Base-by-base conservation (phyloP, 2,113 vertebrate genomes). In the Lasiurus borealis region DNA sequence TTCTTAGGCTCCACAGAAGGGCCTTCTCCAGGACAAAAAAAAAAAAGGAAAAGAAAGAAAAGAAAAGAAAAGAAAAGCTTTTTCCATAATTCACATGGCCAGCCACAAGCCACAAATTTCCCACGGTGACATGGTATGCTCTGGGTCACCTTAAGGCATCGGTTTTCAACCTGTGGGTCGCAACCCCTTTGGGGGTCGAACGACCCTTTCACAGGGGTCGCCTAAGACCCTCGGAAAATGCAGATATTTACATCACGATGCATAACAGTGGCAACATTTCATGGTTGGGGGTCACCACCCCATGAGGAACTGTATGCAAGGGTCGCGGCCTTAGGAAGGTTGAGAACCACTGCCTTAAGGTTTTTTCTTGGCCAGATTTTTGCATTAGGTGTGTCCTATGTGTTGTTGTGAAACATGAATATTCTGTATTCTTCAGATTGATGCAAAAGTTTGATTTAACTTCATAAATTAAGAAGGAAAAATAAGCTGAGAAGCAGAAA, bases 361-460 rank as follows among this genome's bases (percentile, higher is more conserved):
- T 27, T 75, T 69, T 71, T 75, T 77, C 25, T 85, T 95, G 71
- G 31, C 48, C 73, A 76, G 54, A 50, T 73, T 75, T 83, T 91
- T 64, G 34, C 52, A 73, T 57, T 81, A 76, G 76, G 4, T 13
- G n/a, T 71, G 10, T 88, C 69, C 19, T 52, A 23, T 2, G 15
- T 78, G 31, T 88, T 29, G 84, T 2, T 83, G 14, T 78, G 68
- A 16, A 34, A 71, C 0, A 59, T 21, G 91, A 75, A 76, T 92
- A 82, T 50, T 81, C 34, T 85, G 7, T 52, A 66, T 85, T 93
- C 59, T 93, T 88, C 72, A 78, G 19, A 73, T 46, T 84, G 86
- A 34, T 72, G 29, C 50, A 71, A 68, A 95, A 9, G 57, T 76
- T 91, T 54, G 1, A 75, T 86, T 64, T 81, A 57, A 18, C 34